These are phyloP conservation scores for Grammomys surdaster DNA, from an alignment of 2,113 vertebrate species.

Conservation along the genomic window DNA sequence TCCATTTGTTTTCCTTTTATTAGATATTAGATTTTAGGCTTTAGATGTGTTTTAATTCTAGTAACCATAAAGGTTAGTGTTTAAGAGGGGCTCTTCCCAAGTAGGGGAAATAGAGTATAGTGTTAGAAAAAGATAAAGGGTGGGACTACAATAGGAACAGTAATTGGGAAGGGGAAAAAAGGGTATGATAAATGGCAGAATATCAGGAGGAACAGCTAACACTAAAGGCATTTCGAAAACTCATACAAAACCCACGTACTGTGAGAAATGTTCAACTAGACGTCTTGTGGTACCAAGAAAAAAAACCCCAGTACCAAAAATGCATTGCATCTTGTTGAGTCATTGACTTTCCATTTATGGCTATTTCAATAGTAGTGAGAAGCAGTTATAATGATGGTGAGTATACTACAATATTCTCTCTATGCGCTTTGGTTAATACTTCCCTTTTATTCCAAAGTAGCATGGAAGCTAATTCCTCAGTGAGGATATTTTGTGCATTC, in stretches of 20 bases:
- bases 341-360: rapidly evolving
- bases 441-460: not conserved
- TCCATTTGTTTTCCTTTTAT: not conserved
- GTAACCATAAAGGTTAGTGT: not conserved
- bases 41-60: not conserved
- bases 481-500: not conserved
- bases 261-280: not conserved
- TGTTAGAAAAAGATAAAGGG: not conserved
- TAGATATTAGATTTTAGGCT: not conserved
- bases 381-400: not conserved
- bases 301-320: not conserved
- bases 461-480: not conserved
- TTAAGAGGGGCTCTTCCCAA: not conserved
- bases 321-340: not conserved
- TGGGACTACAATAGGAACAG: not conserved
- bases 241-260: not conserved
- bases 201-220: not conserved
- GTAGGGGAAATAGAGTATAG: not conserved
- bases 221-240: not conserved
- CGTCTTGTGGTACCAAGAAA: not conserved
- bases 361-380: not conserved
- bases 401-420: not conserved
- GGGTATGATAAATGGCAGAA: not conserved
- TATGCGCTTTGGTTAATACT: not conserved
- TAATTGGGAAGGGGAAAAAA: not conserved